phyloP scores from a whole-genome alignment of 2,888 invertebrate genomes.

The Cheiracanthium punctorium region DNA sequence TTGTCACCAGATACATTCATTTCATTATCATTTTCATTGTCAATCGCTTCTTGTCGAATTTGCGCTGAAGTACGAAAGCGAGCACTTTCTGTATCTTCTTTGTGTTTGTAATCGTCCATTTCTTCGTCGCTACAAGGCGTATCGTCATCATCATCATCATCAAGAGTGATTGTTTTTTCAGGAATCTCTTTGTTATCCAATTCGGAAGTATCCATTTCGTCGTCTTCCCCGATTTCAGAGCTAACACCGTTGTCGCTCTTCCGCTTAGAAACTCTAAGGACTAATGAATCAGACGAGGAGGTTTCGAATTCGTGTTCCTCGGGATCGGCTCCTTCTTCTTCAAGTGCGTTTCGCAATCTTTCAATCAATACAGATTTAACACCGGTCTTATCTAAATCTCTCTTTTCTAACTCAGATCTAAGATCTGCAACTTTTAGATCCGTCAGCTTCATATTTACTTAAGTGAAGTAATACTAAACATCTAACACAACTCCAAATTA shows the following conservation, averaged over 20 bases:
- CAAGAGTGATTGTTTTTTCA: constrained; percentile 6
- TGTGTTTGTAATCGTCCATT: constrained; percentile 54
- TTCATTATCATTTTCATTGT: neutral
- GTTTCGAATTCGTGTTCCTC: constrained; percentile 83
- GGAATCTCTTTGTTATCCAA: constrained; percentile 14
- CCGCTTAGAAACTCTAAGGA: constrained; percentile 14
- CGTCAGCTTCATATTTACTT: constrained; percentile 29
- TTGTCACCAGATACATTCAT: neutral
- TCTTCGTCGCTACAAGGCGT: constrained; percentile 43
- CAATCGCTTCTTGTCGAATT: constrained; percentile 25
- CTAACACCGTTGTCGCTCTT: neutral
- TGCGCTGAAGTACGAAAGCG: constrained; percentile 47
- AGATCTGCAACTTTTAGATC: constrained; percentile 57
- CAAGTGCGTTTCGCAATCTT: constrained; percentile 80
- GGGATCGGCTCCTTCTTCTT: constrained; percentile 81
- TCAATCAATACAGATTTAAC: constrained; percentile 62
- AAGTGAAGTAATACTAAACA: neutral
- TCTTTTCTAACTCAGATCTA: constrained; percentile 49
- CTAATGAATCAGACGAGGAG: constrained; percentile 74
- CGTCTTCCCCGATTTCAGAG: constrained; percentile 47
- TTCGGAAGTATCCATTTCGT: constrained; percentile 48
- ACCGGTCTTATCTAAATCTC: constrained; percentile 51
- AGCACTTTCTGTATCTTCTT: constrained; percentile 62
- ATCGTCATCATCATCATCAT: constrained; percentile 47
- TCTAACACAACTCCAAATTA: neutral